Evolutionary conservation across 2,113 vertebrate species (phyloP), one percentile per base, ranked within the genome.

Genomic region (Aegypius monachus): DNA sequence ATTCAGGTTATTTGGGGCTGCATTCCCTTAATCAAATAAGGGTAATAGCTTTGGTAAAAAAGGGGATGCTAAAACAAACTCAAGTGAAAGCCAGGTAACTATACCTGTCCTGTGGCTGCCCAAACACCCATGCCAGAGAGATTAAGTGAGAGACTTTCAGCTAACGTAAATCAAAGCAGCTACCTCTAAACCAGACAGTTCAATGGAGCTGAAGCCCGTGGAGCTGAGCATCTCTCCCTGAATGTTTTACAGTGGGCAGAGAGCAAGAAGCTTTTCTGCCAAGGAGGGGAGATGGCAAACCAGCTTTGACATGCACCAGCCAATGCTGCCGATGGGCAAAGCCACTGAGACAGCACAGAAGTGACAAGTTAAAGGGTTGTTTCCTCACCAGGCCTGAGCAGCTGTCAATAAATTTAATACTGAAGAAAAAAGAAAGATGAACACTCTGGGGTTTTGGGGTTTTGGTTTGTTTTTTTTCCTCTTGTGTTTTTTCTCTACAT

Each of bases 401-500:
- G 1, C 34, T 74, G 52, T 62, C 67, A 84, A n/a, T 90, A 50
- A 40, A 50, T 47, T 50, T 70, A 66, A 50, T 62, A 74, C 7
- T 10, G 5, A 40, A 65, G 31, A 47, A 36, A 48, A 72, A 56
- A 65, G 52, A 59, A 59, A 56, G 10, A 42, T 3, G 62, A 92
- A 38, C 15, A 47, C 27, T 53, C 63, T 3, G 10, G 31, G 50
- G 8, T 18, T 59, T 62, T 3, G 10, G 31, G 50, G 8, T 18
- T 59, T 62, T 38, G 13, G 13, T 48, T 47, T 21, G 12, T 0
- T 29, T 82, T 56, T 22, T 34, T 59, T 4, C 20, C 22, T 42
- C 23, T 26, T 0, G 0, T 45, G n/a, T 31, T 68, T 87, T 67
- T 58, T 4, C 16, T 67, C 47, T 3, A 0, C 5, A 1, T 12